Percentiles rank a stretch among this genome's conserved stretches.
These are phyloP conservation scores for Antrozous pallidus DNA, from an alignment of 2,797 vertebrate species.

Conservation along the genomic window DNA sequence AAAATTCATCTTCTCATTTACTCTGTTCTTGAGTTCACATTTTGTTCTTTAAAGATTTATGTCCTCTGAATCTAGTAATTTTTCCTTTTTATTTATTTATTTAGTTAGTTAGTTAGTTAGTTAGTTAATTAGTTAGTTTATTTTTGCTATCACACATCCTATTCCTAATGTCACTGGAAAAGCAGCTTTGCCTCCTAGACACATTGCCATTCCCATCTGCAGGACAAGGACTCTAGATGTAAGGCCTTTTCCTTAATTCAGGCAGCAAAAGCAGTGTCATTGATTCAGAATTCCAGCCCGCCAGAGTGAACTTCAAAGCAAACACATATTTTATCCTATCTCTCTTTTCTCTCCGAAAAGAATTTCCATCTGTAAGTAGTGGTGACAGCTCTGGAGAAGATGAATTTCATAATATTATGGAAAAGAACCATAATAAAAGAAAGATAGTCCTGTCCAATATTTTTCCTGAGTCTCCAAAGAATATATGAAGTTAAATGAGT, in stretches of 20 bases:
- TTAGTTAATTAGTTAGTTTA: neutral
- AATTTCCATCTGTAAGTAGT: neutral
- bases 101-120: neutral
- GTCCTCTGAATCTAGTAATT: neutral
- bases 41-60: neutral
- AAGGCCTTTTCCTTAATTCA: neutral
- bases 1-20: neutral
- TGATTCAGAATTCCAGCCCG: neutral
- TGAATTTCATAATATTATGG: neutral
- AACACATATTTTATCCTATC: neutral
- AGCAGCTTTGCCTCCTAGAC: neutral
- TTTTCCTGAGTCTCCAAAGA: neutral
- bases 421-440: neutral
- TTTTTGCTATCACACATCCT: neutral
- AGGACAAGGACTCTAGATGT: neutral
- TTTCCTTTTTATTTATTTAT: neutral
- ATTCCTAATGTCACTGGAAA: neutral
- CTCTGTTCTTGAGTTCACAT: neutral
- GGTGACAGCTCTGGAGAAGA: neutral
- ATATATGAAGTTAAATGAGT: conserved; percentile 12
- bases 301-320: neutral
- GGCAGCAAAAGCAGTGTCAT: neutral
- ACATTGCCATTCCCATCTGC: neutral
- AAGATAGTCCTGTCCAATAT: neutral
- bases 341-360: neutral